Conservation (phyloP, 2,888 invertebrate genomes). For the Polia nebulosa region DNA sequence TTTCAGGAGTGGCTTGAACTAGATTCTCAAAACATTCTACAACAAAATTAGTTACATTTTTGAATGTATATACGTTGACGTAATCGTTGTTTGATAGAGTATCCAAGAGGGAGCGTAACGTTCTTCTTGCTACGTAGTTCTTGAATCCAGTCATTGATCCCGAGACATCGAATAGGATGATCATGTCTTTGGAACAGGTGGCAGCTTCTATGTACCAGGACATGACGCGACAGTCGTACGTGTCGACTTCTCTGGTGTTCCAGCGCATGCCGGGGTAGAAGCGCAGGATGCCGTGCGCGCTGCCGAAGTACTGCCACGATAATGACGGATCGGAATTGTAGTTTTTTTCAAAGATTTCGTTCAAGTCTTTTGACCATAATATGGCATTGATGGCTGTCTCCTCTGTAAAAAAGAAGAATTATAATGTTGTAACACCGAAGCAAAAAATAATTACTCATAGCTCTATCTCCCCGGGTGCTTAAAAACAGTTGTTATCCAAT, state of each 20-base stretch:
- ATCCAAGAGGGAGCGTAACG: slow-evolving; percentile 96
- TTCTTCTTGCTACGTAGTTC: slow-evolving; percentile 95
- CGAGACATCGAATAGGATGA: slow-evolving; percentile 98
- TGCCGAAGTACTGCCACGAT: slow-evolving; percentile 99
- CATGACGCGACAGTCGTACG: slow-evolving; percentile 97
- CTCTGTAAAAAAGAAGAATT: slow-evolving; percentile 77
- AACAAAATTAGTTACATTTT: slow-evolving; percentile 93
- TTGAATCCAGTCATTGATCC: slow-evolving; percentile 98
- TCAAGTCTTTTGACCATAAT: slow-evolving; percentile 97
- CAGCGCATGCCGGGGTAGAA: slow-evolving; percentile 97
- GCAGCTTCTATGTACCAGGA: slow-evolving; percentile 99
- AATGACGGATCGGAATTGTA: slow-evolving; percentile 97
- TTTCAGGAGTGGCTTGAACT: slow-evolving; percentile 97
- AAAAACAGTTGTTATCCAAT: neutral
- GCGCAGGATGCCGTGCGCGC: slow-evolving; percentile 97
- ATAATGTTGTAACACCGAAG: neutral
- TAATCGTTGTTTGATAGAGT: slow-evolving; percentile 99
- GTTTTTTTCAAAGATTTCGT: slow-evolving; percentile 96
- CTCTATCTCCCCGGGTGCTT: neutral
- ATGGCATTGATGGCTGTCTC: slow-evolving; percentile 89
- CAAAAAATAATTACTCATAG: neutral
- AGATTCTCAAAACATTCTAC: slow-evolving; percentile 96
- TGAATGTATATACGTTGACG: slow-evolving; percentile 97
- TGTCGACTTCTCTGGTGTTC: slow-evolving; percentile 91
- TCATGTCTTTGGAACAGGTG: slow-evolving; percentile 99